Evolutionary conservation across 2,113 vertebrate genomes (phyloP), one percentile per base, ranked within the genome.

Genomic region (Sula dactylatra): DNA sequence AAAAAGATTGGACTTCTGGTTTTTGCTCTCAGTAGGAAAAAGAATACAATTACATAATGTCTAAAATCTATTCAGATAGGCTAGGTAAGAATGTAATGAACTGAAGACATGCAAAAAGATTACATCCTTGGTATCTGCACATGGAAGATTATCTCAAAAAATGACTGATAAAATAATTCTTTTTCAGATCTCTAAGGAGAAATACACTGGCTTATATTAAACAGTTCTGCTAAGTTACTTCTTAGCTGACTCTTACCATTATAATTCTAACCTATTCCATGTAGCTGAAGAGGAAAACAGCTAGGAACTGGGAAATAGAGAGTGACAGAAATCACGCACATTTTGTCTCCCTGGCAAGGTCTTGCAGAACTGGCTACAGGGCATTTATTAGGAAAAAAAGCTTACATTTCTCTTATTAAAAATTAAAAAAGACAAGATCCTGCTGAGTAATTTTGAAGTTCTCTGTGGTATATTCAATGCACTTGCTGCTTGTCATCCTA

Each of bases 61-160:
- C 8, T 72, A 52, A 91, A 92, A 59, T 74, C n/a, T 84, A 56
- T 77, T 69, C 38, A 62, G 4, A 26, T 50, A 93, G 40, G 22
- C 70, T 94, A 84, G 49, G 42, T 73, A 61, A 45, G 88, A 94
- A 55, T 24, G 9, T 29, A 86, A 94, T 54, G 38, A 94, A 90
- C 16, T 78, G 73, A 96, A 89, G 49, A 66, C 38, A 40, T 59
- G 54, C 24, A 93, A 78, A 90, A 91, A 92, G 45, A 82, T 61
- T 50, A n/a, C 10, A 71, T 67, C 19, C 13, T 40, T 94, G 31
- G 31, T 74, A 70, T 77, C 14, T 31, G 47, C 40, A 80, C 82
- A n/a, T 92, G 83, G 50, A 76, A 47, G 47, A 84, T 56, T 94
- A 29, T 96, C 74, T 96, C 64, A 38, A 94, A 93, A 73, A n/a